A percentile compares a stretch with the other conserved stretches of the same genome.
Evolutionary conservation across 1,140 invertebrate genomes (phyloP).

Genomic region (Vanessa tameamea): DNA sequence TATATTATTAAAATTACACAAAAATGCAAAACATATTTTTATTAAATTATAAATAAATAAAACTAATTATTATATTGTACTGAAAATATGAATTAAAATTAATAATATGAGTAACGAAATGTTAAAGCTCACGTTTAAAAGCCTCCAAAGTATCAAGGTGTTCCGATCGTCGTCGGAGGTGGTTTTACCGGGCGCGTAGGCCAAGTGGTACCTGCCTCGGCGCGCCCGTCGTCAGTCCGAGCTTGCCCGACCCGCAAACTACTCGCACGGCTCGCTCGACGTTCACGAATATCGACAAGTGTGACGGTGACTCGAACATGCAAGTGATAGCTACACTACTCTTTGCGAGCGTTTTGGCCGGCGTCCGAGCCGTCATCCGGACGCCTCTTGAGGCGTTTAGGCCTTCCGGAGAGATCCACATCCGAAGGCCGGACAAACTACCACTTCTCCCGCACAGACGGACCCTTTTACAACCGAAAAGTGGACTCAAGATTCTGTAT

Average conservation of each 20-base stretch:
- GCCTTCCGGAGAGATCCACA: constrained; percentile 66
- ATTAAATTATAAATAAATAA: too few relatives aligned
- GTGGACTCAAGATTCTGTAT: constrained; percentile 70
- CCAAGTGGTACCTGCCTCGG: constrained; percentile 71
- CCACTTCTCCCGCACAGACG: constrained; percentile 64
- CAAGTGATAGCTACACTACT: constrained; percentile 65
- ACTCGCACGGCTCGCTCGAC: constrained; percentile 40
- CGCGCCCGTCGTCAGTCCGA: constrained; percentile 66
- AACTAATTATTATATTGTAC: too few relatives aligned
- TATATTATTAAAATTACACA: too few relatives aligned
- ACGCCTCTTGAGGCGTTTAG: constrained; percentile 74
- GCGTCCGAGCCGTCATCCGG: constrained; percentile 62
- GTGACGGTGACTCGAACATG: constrained; percentile 56
- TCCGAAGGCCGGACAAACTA: constrained; percentile 70
- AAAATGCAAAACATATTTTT: too few relatives aligned
- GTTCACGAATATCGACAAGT: constrained; percentile 39
- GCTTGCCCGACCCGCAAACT: constrained; percentile 52
- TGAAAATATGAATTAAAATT: background rate
- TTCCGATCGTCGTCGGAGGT: constrained; percentile 53
- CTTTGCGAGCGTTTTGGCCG: constrained; percentile 56
- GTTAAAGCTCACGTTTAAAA: constrained; percentile 18
- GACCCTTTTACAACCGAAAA: constrained; percentile 55
- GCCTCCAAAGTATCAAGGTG: constrained; percentile 59
- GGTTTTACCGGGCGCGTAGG: constrained; percentile 75
- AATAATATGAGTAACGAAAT: background rate